A percentile compares a stretch with the other conserved stretches of the same genome.
Conservation (phyloP, 2,797 vertebrate species). For the Valencia hispanica region DNA sequence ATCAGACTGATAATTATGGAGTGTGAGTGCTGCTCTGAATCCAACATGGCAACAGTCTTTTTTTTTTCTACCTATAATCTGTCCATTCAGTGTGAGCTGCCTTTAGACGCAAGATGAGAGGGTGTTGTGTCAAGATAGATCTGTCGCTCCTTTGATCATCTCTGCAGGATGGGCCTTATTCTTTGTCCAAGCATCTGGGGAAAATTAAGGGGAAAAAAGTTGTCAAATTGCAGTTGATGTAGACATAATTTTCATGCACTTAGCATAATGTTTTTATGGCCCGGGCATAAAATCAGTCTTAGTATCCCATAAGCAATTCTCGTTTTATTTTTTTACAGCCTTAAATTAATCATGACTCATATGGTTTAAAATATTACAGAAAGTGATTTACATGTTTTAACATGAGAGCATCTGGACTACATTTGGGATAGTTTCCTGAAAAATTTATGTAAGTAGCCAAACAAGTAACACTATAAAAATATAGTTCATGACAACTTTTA, state of each 20-base stretch:
- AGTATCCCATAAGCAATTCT: slow-evolving; percentile 31
- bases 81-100: slow-evolving; percentile 63
- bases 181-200: slow-evolving; percentile 55
- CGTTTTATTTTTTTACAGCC: slow-evolving; percentile 32
- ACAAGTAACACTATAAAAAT: background rate
- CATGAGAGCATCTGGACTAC: background rate
- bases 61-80: slow-evolving; percentile 59
- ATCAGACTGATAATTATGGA: slow-evolving; percentile 77
- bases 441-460: background rate
- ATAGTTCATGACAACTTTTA: background rate
- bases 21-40: slow-evolving; percentile 70
- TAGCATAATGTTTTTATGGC: slow-evolving; percentile 61
- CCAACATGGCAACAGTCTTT: slow-evolving; percentile 68
- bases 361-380: slow-evolving; percentile 3
- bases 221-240: slow-evolving; percentile 61
- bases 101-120: slow-evolving; percentile 67
- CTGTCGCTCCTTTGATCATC: slow-evolving; percentile 66
- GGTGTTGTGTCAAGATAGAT: slow-evolving; percentile 69
- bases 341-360: slow-evolving; percentile 19
- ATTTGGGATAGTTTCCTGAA: background rate
- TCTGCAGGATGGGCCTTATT: slow-evolving; percentile 56
- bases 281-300: slow-evolving; percentile 33
- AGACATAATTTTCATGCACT: slow-evolving; percentile 64
- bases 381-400: background rate
- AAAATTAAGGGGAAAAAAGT: slow-evolving; percentile 50